Evolutionary conservation across 2,113 vertebrate species (phyloP).

Genomic region (Panthera uncia): DNA sequence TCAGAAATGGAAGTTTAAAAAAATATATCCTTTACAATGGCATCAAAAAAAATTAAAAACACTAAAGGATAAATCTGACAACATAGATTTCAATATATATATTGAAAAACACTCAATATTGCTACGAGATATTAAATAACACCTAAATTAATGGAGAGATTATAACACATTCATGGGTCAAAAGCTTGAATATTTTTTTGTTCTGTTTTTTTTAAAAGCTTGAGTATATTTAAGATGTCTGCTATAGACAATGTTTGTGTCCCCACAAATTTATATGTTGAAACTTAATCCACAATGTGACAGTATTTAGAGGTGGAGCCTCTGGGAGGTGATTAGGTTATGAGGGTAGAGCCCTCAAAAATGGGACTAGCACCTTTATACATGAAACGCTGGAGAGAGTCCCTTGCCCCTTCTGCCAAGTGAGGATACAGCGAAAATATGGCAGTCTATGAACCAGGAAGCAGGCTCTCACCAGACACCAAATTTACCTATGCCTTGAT

Average conservation of each 20-base stretch:
- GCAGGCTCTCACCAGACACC: background rate
- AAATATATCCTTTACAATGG: background rate
- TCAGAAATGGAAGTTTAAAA: background rate
- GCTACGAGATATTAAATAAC: background rate
- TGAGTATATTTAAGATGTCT: background rate
- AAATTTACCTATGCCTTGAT: background rate
- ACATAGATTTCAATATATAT: background rate
- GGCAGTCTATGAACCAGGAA: background rate
- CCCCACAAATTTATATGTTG: background rate
- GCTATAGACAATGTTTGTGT: background rate
- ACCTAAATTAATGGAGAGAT: background rate
- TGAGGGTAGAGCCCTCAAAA: background rate
- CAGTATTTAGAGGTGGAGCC: background rate
- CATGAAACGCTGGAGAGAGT: background rate
- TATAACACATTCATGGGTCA: background rate
- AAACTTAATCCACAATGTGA: background rate
- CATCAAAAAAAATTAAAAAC: slow-evolving; percentile 4
- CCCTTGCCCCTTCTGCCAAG: background rate
- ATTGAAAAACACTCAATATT: background rate
- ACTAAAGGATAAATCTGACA: background rate
- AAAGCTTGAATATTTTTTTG: background rate
- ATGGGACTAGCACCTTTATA: background rate
- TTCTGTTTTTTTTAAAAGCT: background rate
- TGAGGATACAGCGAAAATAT: background rate
- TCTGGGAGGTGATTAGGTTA: background rate